A percentile compares a stretch with the other conserved stretches of the same genome.
These are phyloP conservation scores for Oreochromis mossambicus DNA, from an alignment of 2,797 vertebrate species.

Conservation along the genomic window DNA sequence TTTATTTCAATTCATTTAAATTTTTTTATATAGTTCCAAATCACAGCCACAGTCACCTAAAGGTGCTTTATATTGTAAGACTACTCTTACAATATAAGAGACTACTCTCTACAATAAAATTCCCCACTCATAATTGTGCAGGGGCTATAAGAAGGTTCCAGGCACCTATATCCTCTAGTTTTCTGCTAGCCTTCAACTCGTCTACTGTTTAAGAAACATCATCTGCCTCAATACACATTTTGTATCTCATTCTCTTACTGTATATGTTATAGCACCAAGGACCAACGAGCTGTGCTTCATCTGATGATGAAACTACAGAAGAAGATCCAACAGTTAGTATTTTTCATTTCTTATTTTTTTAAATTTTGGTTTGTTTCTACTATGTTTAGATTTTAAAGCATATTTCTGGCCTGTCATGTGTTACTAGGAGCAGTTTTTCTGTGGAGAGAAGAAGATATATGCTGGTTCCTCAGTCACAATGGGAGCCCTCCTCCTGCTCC, in stretches of 20 bases:
- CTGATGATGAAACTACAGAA: background rate
- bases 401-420: background rate
- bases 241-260: fast-evolving
- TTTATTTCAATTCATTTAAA: fast-evolving
- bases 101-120: background rate
- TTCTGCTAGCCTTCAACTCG: background rate
- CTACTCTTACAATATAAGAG: no score
- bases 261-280: background rate
- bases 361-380: fast-evolving
- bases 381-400: fast-evolving
- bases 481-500: slow-evolving; percentile 9
- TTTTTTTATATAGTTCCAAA: background rate
- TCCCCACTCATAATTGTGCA: background rate
- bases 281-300: background rate
- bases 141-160: background rate
- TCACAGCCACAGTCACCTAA: background rate
- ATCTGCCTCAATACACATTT: background rate
- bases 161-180: background rate
- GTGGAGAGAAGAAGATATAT: background rate
- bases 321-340: background rate
- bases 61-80: background rate
- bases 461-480: background rate
- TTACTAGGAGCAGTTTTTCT: background rate
- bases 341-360: background rate
- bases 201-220: background rate